Evolutionary conservation across 2,113 vertebrate species (phyloP).

Genomic region (Triplophysa rosa): DNA sequence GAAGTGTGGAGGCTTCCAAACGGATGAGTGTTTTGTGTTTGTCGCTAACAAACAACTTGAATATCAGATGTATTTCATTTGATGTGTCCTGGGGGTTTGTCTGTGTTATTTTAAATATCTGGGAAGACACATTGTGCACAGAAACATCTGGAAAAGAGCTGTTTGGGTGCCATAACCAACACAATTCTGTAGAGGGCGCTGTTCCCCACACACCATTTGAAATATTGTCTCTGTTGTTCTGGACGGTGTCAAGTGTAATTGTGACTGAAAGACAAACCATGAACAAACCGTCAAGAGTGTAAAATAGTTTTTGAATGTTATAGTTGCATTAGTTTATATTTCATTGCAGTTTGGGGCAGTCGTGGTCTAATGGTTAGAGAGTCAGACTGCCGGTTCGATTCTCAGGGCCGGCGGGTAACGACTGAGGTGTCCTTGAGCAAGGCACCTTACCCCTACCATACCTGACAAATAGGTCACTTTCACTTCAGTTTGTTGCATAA

Average conservation of each 20-base stretch:
- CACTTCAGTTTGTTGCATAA: background rate
- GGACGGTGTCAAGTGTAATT: background rate
- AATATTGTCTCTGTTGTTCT: background rate
- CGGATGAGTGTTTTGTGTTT: too few species aligned
- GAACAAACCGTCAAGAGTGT: too few species aligned
- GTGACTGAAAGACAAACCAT: background rate
- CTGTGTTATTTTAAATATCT: background rate
- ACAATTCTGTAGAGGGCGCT: slow-evolving; percentile 11
- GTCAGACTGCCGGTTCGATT: too few species aligned
- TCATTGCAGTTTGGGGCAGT: background rate
- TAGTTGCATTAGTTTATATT: background rate
- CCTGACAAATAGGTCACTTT: too few species aligned
- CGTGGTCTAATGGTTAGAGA: too few species aligned
- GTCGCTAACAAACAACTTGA: too few species aligned
- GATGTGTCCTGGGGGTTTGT: too few species aligned
- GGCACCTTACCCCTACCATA: too few species aligned
- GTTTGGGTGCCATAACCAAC: background rate
- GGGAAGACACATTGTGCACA: background rate
- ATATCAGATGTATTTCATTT: too few species aligned
- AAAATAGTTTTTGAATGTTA: background rate
- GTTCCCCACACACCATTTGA: slow-evolving; percentile 3
- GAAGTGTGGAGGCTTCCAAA: too few species aligned
- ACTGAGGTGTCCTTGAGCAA: too few species aligned
- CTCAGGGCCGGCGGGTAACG: too few species aligned
- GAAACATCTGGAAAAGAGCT: background rate